Evolutionary conservation across 2,797 vertebrate genomes (phyloP).

Genomic region (Petrocephalus sullivani): DNA sequence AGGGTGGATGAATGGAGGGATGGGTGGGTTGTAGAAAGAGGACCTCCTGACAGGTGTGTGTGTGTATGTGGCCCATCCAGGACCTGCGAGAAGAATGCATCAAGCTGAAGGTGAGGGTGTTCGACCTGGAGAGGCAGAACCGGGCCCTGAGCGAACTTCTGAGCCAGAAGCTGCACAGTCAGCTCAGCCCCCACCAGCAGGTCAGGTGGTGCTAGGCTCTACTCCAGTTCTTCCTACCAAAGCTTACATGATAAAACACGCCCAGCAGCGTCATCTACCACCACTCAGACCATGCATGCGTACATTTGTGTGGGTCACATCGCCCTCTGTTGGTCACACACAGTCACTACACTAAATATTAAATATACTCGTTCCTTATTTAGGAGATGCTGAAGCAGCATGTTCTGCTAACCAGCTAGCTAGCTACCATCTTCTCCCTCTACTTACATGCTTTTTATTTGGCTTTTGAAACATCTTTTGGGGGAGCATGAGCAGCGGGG

Average conservation of each 20-base stretch:
- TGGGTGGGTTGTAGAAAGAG: background rate
- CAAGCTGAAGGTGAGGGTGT: slow-evolving; percentile 92
- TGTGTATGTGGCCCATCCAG: slow-evolving; percentile 41
- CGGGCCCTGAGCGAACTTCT: slow-evolving; percentile 84
- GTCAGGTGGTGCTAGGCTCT: slow-evolving; percentile 46
- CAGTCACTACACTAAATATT: background rate
- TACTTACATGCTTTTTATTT: background rate
- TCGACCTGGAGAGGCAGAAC: slow-evolving; percentile 93
- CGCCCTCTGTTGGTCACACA: background rate
- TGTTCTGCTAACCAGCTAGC: background rate
- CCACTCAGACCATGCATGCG: background rate
- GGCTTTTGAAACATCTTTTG: background rate
- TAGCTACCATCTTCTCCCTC: background rate
- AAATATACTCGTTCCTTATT: background rate
- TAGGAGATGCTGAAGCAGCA: background rate
- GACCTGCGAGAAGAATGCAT: slow-evolving; percentile 89
- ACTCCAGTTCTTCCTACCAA: background rate
- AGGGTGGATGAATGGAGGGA: too few relatives aligned
- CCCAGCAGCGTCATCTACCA: background rate
- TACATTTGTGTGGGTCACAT: background rate
- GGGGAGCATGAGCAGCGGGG: background rate
- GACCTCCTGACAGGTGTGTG: background rate
- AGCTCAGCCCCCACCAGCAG: slow-evolving; percentile 77
- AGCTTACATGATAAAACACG: background rate
- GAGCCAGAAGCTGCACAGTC: slow-evolving; percentile 86